Evolutionary conservation across 1,140 invertebrate genomes (phyloP), one percentile per base, ranked within the genome.

Genomic region (Sitophilus oryzae): DNA sequence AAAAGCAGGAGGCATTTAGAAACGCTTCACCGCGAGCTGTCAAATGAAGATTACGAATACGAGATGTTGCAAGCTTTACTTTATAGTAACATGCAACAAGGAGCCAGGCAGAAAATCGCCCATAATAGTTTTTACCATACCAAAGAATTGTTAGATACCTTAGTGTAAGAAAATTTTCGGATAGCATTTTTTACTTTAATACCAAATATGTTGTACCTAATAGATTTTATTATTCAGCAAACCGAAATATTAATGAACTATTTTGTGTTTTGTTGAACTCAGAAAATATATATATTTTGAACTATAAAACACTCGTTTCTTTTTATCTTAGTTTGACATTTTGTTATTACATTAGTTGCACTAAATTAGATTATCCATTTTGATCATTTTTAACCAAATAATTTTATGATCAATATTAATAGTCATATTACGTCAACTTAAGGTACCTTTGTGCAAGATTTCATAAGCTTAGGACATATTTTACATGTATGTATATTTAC

Each of bases 21-120:
- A 44, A 77, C 77, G 49, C 71, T 88, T 23, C 80, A 82, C 35
- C 68, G 75, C 50, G 82, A 88, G 60, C 70, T 88, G 44, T 77
- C 81, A 23, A 74, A 77, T 58, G 77, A 80, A 47, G 83, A 85
- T 51, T 67, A 76, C 42, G 79, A 83, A 62, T 76, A 67, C 22
- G 70, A 72, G 45, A 69, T 70, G 68, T 52, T 71, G n/a, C 70
- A 71, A 50, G 66, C 70, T 14, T 54, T 71, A 16, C 46, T 71
- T 8, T 71, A 65, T 50, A 66, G 58, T 45, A 60, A 46, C 16
- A 64, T 47, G 8, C 51, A 63, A 42, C 54, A 57, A 44, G 45
- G 46, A 25, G 49, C 41, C 10, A 55, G 56, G 34, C 50, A 51
- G n/a, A 38, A 58, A n/a, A 40, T 48, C 35, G 45, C 40, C 10